These are phyloP conservation scores for Apocrypta bakeri DNA, from an alignment of 1,140 invertebrate genomes.

Conservation along the genomic window DNA sequence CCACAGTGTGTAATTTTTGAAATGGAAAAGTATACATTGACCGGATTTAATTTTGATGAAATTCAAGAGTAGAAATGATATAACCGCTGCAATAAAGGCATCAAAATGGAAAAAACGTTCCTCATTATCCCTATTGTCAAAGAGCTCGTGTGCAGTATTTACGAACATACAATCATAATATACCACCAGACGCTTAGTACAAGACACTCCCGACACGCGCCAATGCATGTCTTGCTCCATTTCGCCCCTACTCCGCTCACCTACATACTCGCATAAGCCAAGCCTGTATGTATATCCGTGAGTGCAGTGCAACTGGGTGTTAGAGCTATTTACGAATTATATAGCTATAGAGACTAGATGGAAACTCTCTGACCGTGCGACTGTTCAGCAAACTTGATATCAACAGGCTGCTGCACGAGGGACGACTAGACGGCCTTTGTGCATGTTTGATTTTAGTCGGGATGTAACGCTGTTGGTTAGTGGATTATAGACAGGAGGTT, in stretches of 20 bases:
- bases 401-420: conserved; percentile 16
- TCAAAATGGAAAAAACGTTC: too few relatives aligned
- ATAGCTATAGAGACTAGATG: neutral
- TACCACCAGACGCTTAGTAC: neutral
- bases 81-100: too few relatives aligned
- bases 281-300: neutral
- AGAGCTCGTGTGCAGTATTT: neutral
- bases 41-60: neutral
- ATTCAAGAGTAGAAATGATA: too few relatives aligned
- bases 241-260: conserved; percentile 65
- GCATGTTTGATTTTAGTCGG: neutral
- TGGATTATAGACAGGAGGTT: neutral
- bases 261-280: neutral
- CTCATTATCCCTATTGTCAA: too few relatives aligned
- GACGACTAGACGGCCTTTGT: neutral
- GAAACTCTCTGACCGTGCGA: neutral
- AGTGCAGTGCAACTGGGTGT: neutral
- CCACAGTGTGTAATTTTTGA: neutral
- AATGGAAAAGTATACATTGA: neutral
- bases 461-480: neutral
- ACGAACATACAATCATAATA: neutral
- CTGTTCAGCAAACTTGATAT: neutral
- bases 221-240: conserved; percentile 73
- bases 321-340: neutral
- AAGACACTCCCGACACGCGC: conserved; percentile 72